Conservation (phyloP, 2,888 invertebrate genomes). For the Agrochola lota region DNA sequence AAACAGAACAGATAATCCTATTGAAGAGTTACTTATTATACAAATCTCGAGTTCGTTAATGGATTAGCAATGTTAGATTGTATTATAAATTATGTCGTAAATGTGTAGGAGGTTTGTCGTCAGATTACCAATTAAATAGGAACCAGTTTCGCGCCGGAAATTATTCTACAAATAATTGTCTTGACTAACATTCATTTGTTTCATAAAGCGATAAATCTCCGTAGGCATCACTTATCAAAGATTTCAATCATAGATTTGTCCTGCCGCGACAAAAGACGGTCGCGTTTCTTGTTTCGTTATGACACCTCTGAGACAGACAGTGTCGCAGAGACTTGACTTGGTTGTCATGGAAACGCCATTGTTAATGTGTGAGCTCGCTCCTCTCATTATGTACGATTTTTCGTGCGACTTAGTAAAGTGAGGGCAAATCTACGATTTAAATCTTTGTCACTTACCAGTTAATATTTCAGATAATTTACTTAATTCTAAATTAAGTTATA, state of each 20-base stretch:
- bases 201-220: not conserved
- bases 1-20: constrained; percentile 15
- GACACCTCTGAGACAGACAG: no score
- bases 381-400: no score
- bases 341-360: no score
- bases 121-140: not conserved
- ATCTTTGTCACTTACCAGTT: no score
- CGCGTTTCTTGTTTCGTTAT: no score
- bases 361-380: no score
- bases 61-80: constrained; percentile 10
- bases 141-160: not conserved
- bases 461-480: not conserved
- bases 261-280: no score
- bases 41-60: not conserved
- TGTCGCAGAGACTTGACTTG: no score
- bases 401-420: no score
- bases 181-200: not conserved
- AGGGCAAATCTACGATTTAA: no score
- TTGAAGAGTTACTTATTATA: not conserved
- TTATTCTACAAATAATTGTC: not conserved
- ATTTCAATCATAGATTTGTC: no score
- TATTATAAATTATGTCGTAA: not conserved
- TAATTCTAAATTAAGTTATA: not conserved
- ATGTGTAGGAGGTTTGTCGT: not conserved
- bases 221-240: not conserved